Conservation (phyloP, 2,797 vertebrate genomes). For the Hippopotamyrus pictus region DNA sequence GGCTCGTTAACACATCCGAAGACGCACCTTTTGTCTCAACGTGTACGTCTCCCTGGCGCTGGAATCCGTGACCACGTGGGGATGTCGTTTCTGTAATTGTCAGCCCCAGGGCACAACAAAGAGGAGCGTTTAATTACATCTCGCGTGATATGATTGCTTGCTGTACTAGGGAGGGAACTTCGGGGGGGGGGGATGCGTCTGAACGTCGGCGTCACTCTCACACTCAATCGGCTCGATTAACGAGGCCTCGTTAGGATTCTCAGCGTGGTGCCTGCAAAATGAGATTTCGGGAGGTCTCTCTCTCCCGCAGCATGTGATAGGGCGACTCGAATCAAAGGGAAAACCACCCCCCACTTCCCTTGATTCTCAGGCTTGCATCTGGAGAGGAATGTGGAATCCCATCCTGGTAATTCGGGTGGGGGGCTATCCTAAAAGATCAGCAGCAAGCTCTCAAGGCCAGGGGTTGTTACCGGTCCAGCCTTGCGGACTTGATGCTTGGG, state of each 20-base stretch:
- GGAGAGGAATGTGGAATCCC: neutral
- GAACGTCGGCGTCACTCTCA: neutral
- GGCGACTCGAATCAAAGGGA: neutral
- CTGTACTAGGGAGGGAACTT: neutral
- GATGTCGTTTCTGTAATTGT: neutral
- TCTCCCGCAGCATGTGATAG: neutral
- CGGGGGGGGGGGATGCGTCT: neutral
- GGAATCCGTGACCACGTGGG: neutral
- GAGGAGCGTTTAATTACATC: conserved; percentile 1
- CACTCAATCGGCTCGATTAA: neutral
- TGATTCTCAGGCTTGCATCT: neutral
- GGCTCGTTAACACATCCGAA: neutral
- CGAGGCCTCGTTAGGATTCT: conserved; percentile 4
- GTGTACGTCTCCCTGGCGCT: neutral
- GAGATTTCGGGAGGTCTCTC: neutral
- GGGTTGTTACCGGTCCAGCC: neutral
- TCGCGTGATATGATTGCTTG: neutral
- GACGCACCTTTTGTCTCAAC: neutral
- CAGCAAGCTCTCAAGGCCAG: neutral
- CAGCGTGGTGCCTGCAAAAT: neutral
- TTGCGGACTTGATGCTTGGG: neutral
- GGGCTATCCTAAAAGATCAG: neutral
- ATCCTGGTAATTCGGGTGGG: neutral
- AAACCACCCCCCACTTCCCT: neutral
- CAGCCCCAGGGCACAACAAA: neutral